These are phyloP conservation scores for Porphyrio hochstetteri DNA, from an alignment of 2,113 vertebrate genomes.

Conservation along the genomic window DNA sequence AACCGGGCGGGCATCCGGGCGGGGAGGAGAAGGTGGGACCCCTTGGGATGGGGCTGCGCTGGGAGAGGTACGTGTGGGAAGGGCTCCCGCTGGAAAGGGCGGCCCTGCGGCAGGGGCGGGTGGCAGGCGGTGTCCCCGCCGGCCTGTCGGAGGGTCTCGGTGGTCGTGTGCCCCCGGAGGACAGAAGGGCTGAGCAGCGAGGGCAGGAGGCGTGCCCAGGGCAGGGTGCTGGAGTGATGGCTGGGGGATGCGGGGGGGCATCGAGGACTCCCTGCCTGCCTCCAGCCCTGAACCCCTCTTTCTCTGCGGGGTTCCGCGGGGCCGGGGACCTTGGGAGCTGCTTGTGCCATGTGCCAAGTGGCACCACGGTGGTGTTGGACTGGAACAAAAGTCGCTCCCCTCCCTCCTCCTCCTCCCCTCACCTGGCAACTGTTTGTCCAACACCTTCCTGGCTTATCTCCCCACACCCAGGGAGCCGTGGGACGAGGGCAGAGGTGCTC, in stretches of 20 bases:
- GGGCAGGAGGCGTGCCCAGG: not conserved
- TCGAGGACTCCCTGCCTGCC: accelerated
- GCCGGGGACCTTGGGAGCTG: not conserved
- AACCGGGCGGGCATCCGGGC: too few species aligned
- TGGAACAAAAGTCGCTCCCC: conserved; percentile 48
- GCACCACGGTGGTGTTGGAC: not conserved
- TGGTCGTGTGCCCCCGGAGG: not conserved
- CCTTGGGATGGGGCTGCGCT: not conserved
- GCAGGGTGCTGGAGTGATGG: not conserved
- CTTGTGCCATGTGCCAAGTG: not conserved
- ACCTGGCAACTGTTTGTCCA: conserved; percentile 51
- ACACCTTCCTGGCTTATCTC: conserved; percentile 64
- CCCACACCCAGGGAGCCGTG: conserved; percentile 37
- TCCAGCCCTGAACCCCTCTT: not conserved
- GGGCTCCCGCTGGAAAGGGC: not conserved
- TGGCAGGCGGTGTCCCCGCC: not conserved
- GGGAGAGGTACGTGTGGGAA: not conserved
- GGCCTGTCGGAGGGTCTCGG: not conserved
- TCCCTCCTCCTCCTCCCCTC: conserved; percentile 43
- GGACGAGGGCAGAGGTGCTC: conserved; percentile 49
- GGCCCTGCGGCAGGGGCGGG: not conserved
- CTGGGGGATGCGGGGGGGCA: not conserved
- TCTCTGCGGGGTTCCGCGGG: not conserved
- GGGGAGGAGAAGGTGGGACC: not conserved
- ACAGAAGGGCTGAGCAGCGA: not conserved